phyloP scores from a whole-genome alignment of 2,888 invertebrate species.

The Melangyna quadrimaculata region DNA sequence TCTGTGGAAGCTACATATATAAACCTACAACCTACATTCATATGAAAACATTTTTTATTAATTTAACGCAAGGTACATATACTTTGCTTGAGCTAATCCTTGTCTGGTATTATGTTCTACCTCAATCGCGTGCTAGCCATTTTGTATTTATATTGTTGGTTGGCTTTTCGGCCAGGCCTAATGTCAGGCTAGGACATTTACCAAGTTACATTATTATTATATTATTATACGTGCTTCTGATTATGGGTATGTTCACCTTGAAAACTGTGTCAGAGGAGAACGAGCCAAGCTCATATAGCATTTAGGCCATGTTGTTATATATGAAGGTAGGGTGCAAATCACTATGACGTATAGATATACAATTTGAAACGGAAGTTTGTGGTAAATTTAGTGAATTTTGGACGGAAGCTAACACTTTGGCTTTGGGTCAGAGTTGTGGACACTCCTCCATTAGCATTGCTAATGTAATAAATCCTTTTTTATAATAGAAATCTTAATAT shows the following conservation, averaged over 20 bases:
- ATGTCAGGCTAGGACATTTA: conserved; percentile 33
- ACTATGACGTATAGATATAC: not conserved
- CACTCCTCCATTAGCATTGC: conserved; percentile 51
- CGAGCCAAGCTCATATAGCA: not conserved
- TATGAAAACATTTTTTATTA: not conserved
- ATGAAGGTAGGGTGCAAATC: not conserved
- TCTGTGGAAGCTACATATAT: conserved; percentile 24
- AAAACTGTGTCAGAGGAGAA: conserved; percentile 6
- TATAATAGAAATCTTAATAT: conserved; percentile 47
- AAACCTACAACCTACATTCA: not conserved
- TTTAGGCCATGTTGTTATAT: not conserved
- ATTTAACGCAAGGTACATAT: conserved; percentile 23
- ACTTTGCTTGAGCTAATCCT: conserved; percentile 6
- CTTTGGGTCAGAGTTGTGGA: conserved; percentile 14
- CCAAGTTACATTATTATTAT: conserved; percentile 12
- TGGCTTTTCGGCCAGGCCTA: conserved; percentile 1
- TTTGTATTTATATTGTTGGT: conserved; percentile 21
- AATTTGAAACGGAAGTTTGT: conserved; percentile 51
- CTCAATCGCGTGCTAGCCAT: conserved; percentile 50
- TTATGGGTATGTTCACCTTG: conserved; percentile 57
- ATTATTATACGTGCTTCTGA: not conserved
- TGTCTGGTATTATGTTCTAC: conserved; percentile 20
- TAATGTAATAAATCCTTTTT: conserved; percentile 53
- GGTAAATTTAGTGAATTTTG: conserved; percentile 49
- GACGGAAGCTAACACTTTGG: conserved; percentile 33